Evolutionary conservation across 2,797 vertebrate genomes (phyloP).

Genomic region (Melanotaenia parkinsoni): DNA sequence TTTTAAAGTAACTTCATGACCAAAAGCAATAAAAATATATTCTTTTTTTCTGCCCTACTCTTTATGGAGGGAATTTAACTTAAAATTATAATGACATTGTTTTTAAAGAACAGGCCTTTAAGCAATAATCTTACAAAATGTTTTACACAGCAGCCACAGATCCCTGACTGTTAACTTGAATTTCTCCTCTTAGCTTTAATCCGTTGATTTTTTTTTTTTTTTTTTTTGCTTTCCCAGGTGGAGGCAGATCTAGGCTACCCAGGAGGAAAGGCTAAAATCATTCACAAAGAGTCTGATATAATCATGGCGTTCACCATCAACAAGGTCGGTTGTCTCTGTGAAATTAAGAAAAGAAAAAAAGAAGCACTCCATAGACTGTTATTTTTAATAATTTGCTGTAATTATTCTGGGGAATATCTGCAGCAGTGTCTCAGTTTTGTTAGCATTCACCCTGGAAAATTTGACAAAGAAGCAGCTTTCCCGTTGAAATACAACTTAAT

Average conservation of each 20-base stretch:
- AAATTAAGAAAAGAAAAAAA: neutral
- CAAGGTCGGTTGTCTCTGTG: conserved; percentile 83
- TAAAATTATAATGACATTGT: neutral
- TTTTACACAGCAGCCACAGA: neutral
- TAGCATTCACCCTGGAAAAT: no score
- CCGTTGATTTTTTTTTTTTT: neutral
- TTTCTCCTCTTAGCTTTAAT: conserved; percentile 6
- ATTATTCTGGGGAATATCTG: neutral
- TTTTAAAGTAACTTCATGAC: conserved; percentile 1
- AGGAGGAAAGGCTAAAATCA: conserved; percentile 96
- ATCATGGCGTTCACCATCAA: conserved; percentile 99
- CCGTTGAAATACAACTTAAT: neutral
- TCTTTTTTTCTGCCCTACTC: neutral
- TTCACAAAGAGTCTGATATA: conserved; percentile 98
- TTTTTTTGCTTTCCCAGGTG: conserved; percentile 85
- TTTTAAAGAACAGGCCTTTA: neutral
- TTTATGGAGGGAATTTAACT: neutral
- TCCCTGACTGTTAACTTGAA: neutral
- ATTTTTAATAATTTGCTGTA: neutral
- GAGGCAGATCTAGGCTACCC: conserved; percentile 98
- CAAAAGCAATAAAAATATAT: neutral
- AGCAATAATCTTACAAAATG: neutral
- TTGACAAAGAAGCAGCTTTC: neutral
- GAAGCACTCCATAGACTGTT: neutral
- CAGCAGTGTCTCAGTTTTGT: no score